These are phyloP conservation scores for Stomorhina lunata DNA, from an alignment of 2,888 invertebrate species.

Conservation along the genomic window DNA sequence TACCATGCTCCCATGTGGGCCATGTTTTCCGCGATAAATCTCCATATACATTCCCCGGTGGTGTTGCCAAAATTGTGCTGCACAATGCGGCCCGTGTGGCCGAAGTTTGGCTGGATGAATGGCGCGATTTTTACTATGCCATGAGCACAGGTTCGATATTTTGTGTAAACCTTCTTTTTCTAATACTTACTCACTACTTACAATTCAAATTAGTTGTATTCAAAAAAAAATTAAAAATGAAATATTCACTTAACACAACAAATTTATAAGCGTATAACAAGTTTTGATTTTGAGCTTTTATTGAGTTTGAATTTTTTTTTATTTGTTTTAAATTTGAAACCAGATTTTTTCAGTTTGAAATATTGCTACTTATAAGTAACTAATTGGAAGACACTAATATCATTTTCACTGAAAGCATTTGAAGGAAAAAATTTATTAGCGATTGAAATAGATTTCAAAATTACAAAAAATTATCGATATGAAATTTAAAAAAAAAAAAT, in stretches of 20 bases:
- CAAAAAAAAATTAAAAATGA: constrained; percentile 13
- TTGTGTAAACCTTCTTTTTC: constrained; percentile 13
- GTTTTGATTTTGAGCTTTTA: constrained; percentile 54
- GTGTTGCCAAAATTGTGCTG: constrained; percentile 96
- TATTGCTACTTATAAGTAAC: not conserved
- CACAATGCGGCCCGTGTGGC: constrained; percentile 99
- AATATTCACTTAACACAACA: constrained; percentile 58
- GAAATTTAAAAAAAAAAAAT: too few relatives aligned
- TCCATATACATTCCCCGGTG: constrained; percentile 99
- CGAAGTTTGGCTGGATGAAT: constrained; percentile 99
- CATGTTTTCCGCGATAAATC: constrained; percentile 99
- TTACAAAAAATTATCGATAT: too few relatives aligned
- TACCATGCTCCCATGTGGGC: constrained; percentile 97
- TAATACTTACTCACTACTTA: constrained; percentile 54
- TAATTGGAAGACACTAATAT: too few relatives aligned
- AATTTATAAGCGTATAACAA: constrained; percentile 36
- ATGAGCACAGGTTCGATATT: constrained; percentile 96
- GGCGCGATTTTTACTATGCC: constrained; percentile 99
- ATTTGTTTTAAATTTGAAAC: constrained; percentile 6
- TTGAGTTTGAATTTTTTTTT: not conserved
- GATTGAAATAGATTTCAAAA: too few relatives aligned
- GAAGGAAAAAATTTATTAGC: too few relatives aligned
- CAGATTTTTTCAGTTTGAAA: constrained; percentile 2
- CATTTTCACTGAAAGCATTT: too few relatives aligned
- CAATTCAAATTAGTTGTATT: constrained; percentile 37